phyloP scores from a whole-genome alignment of 2,113 vertebrate genomes.

The Azemiops feae region DNA sequence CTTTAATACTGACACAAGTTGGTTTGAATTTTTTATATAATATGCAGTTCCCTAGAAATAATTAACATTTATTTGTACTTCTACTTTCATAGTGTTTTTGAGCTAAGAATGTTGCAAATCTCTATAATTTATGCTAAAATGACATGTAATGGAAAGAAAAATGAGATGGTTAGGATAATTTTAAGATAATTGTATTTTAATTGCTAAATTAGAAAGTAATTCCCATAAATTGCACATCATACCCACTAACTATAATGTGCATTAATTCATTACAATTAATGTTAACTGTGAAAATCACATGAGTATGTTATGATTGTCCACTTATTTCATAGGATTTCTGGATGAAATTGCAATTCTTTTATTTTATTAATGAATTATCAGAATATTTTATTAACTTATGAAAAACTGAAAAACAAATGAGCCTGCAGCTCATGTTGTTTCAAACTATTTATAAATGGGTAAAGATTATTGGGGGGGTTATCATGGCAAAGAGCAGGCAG shows the following conservation, averaged over 20 bases:
- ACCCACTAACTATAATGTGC: conserved; percentile 33
- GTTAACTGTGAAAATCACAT: conserved; percentile 33
- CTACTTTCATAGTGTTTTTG: conserved; percentile 35
- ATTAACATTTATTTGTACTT: conserved; percentile 35
- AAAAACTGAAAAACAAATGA: neutral
- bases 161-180: conserved; percentile 29
- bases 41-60: conserved; percentile 13
- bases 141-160: neutral
- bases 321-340: conserved; percentile 41
- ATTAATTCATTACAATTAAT: conserved; percentile 56
- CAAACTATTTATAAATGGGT: neutral
- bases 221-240: conserved; percentile 28
- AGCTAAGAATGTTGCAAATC: conserved; percentile 38
- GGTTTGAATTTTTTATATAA: neutral
- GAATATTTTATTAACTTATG: conserved; percentile 41
- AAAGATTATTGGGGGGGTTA: neutral
- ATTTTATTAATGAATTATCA: neutral
- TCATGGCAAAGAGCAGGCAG: neutral
- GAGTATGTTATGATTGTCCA: conserved; percentile 45
- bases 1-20: neutral
- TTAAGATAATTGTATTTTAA: conserved; percentile 47
- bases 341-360: conserved; percentile 12
- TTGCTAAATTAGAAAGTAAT: conserved; percentile 34
- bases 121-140: conserved; percentile 31
- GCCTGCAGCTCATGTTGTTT: conserved; percentile 27